Evolutionary conservation across 1,140 invertebrate species (phyloP).

Genomic region (Drosophila eugracilis): DNA sequence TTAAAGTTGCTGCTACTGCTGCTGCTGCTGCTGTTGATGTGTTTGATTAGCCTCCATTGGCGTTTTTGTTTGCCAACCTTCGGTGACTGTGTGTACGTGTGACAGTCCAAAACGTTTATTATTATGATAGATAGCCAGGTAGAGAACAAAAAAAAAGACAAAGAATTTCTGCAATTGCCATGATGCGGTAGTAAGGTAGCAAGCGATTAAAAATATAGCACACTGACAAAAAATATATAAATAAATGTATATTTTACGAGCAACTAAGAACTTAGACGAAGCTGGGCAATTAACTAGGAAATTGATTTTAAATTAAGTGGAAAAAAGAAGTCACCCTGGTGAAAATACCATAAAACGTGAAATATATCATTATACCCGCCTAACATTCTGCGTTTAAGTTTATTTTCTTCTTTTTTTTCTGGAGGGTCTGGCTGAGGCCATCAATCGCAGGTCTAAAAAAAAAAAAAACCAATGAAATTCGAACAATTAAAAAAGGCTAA

Average conservation of each 20-base stretch:
- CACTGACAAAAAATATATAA: neutral
- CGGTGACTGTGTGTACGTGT: constrained; percentile 29
- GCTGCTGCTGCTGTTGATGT: constrained; percentile 12
- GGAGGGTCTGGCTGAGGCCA: too few relatives aligned
- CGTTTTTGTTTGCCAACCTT: constrained; percentile 56
- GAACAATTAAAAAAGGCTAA: constrained; percentile 81
- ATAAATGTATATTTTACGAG: neutral
- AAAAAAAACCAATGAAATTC: constrained; percentile 1
- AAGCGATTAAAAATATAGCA: constrained; percentile 16
- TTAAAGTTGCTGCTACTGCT: constrained; percentile 14
- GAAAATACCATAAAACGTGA: constrained; percentile 23
- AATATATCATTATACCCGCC: constrained; percentile 59
- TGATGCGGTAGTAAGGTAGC: neutral
- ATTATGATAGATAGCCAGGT: constrained; percentile 30
- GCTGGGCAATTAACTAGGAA: constrained; percentile 57
- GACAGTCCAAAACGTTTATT: constrained; percentile 45
- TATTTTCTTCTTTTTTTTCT: neutral
- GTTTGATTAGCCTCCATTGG: constrained; percentile 58
- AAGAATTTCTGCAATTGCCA: constrained; percentile 5
- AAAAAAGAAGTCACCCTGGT: constrained; percentile 12
- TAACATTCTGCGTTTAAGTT: constrained; percentile 61
- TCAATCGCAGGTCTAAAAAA: constrained; percentile 51
- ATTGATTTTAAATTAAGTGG: constrained; percentile 71
- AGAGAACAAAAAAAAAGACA: constrained; percentile 18
- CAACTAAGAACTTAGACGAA: neutral